These are phyloP conservation scores for Fregetta grallaria DNA, from an alignment of 2,113 vertebrate species.

Conservation along the genomic window DNA sequence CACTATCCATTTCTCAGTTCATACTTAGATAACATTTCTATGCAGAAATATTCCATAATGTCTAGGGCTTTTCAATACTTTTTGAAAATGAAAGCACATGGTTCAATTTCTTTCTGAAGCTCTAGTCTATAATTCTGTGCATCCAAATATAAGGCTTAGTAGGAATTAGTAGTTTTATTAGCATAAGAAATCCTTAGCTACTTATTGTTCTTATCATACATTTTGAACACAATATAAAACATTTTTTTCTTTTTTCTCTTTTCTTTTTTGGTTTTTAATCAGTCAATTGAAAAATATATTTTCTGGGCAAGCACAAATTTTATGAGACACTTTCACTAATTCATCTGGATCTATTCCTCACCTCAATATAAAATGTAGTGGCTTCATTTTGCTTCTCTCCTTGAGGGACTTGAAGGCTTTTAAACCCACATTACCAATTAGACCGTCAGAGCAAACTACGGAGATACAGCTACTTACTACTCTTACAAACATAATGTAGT, in stretches of 20 bases:
- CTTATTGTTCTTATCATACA: not conserved
- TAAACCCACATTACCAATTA: not conserved
- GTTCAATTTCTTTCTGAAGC: not conserved
- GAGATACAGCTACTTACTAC: not conserved
- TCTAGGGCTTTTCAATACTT: not conserved
- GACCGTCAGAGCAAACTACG: not conserved
- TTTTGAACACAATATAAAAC: not conserved
- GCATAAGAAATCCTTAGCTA: not conserved
- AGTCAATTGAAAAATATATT: not conserved
- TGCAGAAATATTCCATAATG: not conserved
- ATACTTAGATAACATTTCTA: not conserved
- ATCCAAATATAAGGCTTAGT: not conserved
- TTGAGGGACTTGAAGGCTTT: not conserved
- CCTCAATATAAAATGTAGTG: not conserved
- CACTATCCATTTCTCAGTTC: not conserved
- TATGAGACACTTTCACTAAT: not conserved
- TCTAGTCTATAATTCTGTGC: not conserved
- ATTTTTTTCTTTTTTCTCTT: not conserved
- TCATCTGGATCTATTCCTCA: not conserved
- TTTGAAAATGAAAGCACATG: not conserved
- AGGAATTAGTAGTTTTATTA: not conserved
- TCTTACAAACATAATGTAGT: not conserved
- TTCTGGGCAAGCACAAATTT: not conserved
- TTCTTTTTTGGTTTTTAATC: not conserved
- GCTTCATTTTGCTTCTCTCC: not conserved